Percentiles rank a stretch among this genome's conserved stretches.
phyloP scores from a whole-genome alignment of 2,888 invertebrate genomes.

The Xanthostigma xanthostigma region DNA sequence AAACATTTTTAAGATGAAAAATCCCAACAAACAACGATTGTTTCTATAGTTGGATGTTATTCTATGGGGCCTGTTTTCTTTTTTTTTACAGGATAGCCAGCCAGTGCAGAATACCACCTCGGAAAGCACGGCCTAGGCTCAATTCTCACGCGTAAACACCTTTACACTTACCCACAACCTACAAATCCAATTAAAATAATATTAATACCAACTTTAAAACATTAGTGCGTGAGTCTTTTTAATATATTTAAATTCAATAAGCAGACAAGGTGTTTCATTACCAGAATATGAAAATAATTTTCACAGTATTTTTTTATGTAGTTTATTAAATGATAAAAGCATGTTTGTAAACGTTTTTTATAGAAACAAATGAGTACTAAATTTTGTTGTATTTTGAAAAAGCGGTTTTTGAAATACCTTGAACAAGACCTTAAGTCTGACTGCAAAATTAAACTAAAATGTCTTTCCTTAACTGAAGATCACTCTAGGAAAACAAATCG shows the following conservation, averaged over 20 bases:
- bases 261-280: slow-evolving; percentile 32
- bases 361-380: background rate
- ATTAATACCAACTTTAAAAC: slow-evolving; percentile 22
- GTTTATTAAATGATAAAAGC: background rate
- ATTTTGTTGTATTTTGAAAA: slow-evolving; percentile 9
- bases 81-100: slow-evolving; percentile 35
- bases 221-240: slow-evolving; percentile 29
- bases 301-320: slow-evolving; percentile 4
- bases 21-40: no score
- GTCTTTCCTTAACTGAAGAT: slow-evolving; percentile 25
- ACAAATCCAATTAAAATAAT: slow-evolving; percentile 25
- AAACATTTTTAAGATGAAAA: no score
- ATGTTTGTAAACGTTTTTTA: background rate
- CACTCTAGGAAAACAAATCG: slow-evolving; percentile 23
- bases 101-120: slow-evolving; percentile 43
- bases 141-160: slow-evolving; percentile 10
- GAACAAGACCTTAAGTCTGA: slow-evolving; percentile 28
- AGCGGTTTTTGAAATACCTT: slow-evolving; percentile 28
- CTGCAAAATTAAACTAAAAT: slow-evolving; percentile 25
- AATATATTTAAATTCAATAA: slow-evolving; percentile 16
- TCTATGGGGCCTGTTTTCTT: slow-evolving; percentile 6
- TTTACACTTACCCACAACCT: slow-evolving; percentile 11
- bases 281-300: slow-evolving; percentile 1
- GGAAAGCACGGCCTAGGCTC: slow-evolving; percentile 41
- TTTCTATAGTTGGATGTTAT: background rate